Evolutionary conservation across 2,797 vertebrate species (phyloP), one percentile per base, ranked within the genome.

Genomic region (Characodon lateralis): DNA sequence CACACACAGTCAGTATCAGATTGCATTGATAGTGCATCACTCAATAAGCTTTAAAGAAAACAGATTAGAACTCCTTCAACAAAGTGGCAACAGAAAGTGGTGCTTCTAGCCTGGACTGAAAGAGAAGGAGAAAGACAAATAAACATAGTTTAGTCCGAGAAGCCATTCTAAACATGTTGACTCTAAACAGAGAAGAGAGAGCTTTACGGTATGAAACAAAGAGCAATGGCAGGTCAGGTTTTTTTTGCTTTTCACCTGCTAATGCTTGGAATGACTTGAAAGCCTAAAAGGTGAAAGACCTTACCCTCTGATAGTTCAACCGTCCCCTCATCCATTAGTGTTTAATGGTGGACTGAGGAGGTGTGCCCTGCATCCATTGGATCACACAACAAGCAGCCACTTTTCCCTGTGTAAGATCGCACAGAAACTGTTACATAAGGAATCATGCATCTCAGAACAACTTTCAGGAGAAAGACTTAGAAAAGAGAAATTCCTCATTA

Each of bases 141-240:
- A 82, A 85, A 55, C 22, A 20, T 24, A 56, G 53, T 55, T 24
- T 20, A 55, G 6, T 55, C 53, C 2, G 22, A 9, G 24, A 73
- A 78, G 58, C 48, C 61, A 56, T 89, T 81, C 86, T 31, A 72
- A 81, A 68, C 56, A 63, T 81, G 84, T 88, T 88, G 89, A 76
- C 73, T 26, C 80, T 86, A 85, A 94, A 87, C 86, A 73, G 55
- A 84, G 82, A 77, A 59, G n/a, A 59, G 12, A 58, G 73, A 78
- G 76, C 31, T n/a, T 8, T 55, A 58, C 0, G 48, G 74, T 18
- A 31, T 59, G 12, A 41, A 56, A 76, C 28, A 12, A 69, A 1
- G 39, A 9, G 68, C 5, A 76, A 73, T 12, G 12, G 26, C 61
- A 46, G 79, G 74, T 85, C 56, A 68, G 75, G 16, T 1, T 51